Evolutionary conservation across 2,888 invertebrate species (phyloP).

Genomic region (Carcina quercana): DNA sequence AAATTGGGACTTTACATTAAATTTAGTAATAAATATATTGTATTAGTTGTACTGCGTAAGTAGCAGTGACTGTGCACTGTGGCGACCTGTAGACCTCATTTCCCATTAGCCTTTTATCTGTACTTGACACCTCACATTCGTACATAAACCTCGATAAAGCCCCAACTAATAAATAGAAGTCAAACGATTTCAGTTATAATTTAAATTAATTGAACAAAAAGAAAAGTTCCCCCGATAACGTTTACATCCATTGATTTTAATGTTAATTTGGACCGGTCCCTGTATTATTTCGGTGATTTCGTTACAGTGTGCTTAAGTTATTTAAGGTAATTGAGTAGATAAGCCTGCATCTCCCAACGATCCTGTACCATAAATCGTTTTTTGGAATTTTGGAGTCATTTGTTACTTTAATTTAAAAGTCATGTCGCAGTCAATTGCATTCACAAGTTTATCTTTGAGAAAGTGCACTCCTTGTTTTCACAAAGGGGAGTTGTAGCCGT

Average conservation of each 20-base stretch:
- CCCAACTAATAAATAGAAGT: slow-evolving; percentile 41
- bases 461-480: slow-evolving; percentile 39
- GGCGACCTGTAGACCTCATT: no score
- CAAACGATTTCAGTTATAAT: slow-evolving; percentile 38
- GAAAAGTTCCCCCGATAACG: slow-evolving; percentile 39
- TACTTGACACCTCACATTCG: slow-evolving; percentile 32
- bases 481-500: slow-evolving; percentile 40
- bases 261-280: slow-evolving; percentile 29
- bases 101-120: slow-evolving; percentile 32
- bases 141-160: slow-evolving; percentile 26
- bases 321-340: slow-evolving; percentile 54
- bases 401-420: slow-evolving; percentile 37
- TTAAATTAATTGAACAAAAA: slow-evolving; percentile 43
- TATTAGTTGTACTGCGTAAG: slow-evolving; percentile 3
- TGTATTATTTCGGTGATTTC: slow-evolving; percentile 26
- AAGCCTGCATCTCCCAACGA: slow-evolving; percentile 35
- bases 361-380: slow-evolving; percentile 39
- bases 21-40: no score
- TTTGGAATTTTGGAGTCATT: slow-evolving; percentile 28
- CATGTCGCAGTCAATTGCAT: slow-evolving; percentile 35
- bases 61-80: no score
- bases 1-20: no score
- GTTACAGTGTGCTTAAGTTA: slow-evolving; percentile 45
- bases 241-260: slow-evolving; percentile 36
- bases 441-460: slow-evolving; percentile 36